Conservation (phyloP, 2,797 vertebrate genomes). For the Sorex maritimensis region DNA sequence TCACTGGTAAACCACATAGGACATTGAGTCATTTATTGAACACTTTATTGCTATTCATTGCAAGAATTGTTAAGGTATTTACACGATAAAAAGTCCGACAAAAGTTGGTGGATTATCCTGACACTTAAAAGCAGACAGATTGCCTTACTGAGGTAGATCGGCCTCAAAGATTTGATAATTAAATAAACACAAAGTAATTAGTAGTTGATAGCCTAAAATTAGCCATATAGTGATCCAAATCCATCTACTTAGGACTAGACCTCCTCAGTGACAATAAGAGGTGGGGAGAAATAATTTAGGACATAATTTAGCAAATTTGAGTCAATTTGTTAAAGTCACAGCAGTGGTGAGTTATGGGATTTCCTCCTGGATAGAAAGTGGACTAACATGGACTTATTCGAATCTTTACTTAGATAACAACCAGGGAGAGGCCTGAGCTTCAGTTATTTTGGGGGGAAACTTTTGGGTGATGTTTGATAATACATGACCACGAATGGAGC, state of each 20-base stretch:
- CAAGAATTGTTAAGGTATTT: not conserved
- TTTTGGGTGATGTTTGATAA: too few relatives aligned
- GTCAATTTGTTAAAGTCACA: not conserved
- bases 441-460: too few relatives aligned
- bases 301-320: constrained; percentile 12
- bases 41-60: not conserved
- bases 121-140: not conserved
- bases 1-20: not conserved
- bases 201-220: not conserved
- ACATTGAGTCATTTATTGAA: not conserved
- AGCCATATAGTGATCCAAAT: not conserved
- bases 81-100: not conserved
- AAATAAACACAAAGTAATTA: not conserved
- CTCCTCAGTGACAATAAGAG: not conserved
- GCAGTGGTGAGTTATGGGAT: not conserved
- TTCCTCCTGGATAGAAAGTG: constrained; percentile 3
- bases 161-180: not conserved
- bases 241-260: not conserved
- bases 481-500: too few relatives aligned
- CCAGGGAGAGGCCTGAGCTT: too few relatives aligned
- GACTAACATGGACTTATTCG: constrained; percentile 29
- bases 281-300: not conserved
- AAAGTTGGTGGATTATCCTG: constrained; percentile 19
- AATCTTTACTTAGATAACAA: constrained; percentile 1
- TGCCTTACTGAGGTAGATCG: not conserved